Conservation (phyloP, 2,113 vertebrate genomes). For the Colius striatus region DNA sequence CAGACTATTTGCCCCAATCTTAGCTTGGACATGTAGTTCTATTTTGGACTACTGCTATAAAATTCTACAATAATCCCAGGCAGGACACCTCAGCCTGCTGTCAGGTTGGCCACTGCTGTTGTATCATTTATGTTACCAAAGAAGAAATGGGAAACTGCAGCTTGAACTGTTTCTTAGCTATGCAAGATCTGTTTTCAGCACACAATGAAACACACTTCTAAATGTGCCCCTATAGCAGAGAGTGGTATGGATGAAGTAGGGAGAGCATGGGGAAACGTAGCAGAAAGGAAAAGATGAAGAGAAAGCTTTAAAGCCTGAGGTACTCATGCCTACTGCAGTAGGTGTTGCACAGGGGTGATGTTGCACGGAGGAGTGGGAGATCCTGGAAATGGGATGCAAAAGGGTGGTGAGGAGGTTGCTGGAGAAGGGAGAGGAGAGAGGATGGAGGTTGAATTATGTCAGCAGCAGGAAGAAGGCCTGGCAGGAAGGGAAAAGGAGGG, state of each 20-base stretch:
- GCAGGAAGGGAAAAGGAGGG: background rate
- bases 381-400: background rate
- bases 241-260: background rate
- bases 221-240: background rate
- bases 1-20: background rate
- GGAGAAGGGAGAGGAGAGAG: background rate
- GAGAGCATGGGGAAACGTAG: accelerated
- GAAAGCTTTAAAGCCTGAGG: background rate
- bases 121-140: background rate
- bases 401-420: background rate
- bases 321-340: background rate
- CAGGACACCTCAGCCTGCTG: background rate
- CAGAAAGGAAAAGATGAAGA: background rate
- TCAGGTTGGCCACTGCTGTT: background rate
- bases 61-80: background rate
- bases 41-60: background rate
- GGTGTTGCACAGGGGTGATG: background rate
- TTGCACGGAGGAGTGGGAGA: background rate
- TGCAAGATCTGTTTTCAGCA: background rate
- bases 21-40: background rate
- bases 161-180: background rate
- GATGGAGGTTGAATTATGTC: background rate
- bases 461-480: background rate
- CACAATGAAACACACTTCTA: background rate
- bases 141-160: background rate